Evolutionary conservation across 2,113 vertebrate genomes (phyloP).

Genomic region (Mastomys coucha): DNA sequence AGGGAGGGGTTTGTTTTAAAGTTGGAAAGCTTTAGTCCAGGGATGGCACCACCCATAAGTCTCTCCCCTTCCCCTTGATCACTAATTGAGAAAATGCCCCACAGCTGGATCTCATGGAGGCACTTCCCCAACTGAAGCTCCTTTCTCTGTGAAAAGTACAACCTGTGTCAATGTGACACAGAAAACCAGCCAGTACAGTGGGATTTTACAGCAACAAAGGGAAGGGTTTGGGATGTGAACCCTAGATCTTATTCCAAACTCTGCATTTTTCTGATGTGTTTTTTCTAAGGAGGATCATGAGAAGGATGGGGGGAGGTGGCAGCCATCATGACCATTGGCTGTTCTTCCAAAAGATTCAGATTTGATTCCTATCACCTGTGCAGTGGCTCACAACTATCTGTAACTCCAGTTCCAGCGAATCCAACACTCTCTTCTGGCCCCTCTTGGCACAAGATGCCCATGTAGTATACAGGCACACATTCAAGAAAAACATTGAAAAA

Average conservation of each 20-base stretch:
- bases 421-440: not conserved
- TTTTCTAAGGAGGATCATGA: not conserved
- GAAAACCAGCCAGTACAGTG: too few relatives aligned
- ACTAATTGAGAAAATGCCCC: too few relatives aligned
- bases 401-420: not conserved
- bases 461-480: too few relatives aligned
- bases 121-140: too few relatives aligned
- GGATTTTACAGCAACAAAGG: not conserved
- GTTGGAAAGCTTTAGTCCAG: not conserved
- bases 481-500: not conserved
- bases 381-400: not conserved
- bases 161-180: too few relatives aligned
- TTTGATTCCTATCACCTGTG: not conserved
- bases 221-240: not conserved
- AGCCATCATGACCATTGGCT: not conserved
- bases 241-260: too few relatives aligned
- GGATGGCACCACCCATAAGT: too few relatives aligned
- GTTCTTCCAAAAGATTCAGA: not conserved
- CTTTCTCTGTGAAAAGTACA: too few relatives aligned
- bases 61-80: too few relatives aligned
- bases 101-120: too few relatives aligned
- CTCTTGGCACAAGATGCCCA: too few relatives aligned
- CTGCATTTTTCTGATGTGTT: not conserved
- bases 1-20: not conserved
- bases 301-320: too few relatives aligned